phyloP scores from a whole-genome alignment of 1,140 invertebrate species.

The Probaryconus sp. region DNA sequence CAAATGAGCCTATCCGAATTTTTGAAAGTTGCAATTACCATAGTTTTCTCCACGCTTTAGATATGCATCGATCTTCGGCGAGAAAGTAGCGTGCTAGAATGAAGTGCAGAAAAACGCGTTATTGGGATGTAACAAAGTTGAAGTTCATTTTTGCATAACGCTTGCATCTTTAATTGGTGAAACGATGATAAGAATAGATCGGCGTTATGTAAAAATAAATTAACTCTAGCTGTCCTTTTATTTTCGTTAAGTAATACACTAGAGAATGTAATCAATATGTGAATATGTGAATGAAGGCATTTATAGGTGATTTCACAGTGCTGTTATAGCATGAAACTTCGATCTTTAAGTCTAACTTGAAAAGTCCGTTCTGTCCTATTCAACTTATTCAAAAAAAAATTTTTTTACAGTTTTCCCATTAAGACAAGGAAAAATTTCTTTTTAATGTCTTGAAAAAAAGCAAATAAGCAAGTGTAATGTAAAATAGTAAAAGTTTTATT shows the following conservation, averaged over 20 bases:
- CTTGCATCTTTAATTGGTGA: conserved; percentile 19
- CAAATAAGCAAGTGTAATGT: too few species aligned
- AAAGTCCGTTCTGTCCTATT: too few species aligned
- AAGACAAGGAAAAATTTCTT: too few species aligned
- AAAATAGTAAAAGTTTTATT: too few species aligned
- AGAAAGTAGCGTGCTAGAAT: conserved; percentile 26
- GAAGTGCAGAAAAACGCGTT: background rate
- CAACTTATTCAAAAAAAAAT: too few species aligned
- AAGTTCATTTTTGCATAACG: conserved; percentile 17
- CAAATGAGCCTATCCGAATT: too few species aligned
- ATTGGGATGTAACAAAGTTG: conserved; percentile 25
- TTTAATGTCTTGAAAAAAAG: too few species aligned
- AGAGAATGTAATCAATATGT: conserved; percentile 3
- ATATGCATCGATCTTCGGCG: conserved; percentile 38
- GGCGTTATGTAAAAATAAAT: conserved; percentile 25
- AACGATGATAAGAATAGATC: conserved; percentile 3
- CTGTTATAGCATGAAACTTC: too few species aligned
- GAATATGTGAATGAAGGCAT: too few species aligned
- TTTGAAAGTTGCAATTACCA: conserved; percentile 7
- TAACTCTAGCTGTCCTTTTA: conserved; percentile 7
- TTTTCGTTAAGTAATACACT: conserved; percentile 4
- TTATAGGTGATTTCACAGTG: too few species aligned
- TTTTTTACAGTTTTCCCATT: too few species aligned
- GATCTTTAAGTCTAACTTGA: too few species aligned
- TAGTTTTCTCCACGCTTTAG: conserved; percentile 35